Conservation (phyloP, 2,888 invertebrate species). For the Cataglyphis cursor region DNA sequence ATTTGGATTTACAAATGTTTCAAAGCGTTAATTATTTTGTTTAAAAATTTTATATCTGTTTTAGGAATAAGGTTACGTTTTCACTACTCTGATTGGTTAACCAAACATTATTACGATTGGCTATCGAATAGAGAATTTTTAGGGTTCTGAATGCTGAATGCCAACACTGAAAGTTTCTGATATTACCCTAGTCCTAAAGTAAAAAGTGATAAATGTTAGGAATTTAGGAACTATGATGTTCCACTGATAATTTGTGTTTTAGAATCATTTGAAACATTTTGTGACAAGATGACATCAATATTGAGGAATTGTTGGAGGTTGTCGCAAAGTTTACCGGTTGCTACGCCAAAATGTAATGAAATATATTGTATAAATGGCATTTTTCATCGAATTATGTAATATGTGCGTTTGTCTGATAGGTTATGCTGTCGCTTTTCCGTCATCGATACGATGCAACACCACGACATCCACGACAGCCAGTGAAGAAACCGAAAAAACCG, state of each 20-base stretch:
- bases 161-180: background rate
- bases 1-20: background rate
- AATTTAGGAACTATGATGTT: constrained; percentile 16
- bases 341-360: constrained; percentile 67
- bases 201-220: background rate
- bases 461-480: constrained; percentile 58
- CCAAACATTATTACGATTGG: background rate
- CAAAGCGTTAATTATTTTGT: background rate
- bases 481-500: constrained; percentile 56
- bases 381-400: constrained; percentile 69
- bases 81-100: background rate
- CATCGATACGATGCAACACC: constrained; percentile 48
- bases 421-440: constrained; percentile 63
- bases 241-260: background rate
- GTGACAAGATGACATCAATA: constrained; percentile 67
- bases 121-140: background rate
- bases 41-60: background rate
- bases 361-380: background rate
- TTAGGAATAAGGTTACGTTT: background rate
- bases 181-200: background rate
- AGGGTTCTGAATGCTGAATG: no score
- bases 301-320: constrained; percentile 68
- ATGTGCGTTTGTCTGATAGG: constrained; percentile 59
- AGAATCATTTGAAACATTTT: background rate
- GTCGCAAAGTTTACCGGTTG: constrained; percentile 56